Evolutionary conservation across 2,797 vertebrate species (phyloP).

Genomic region (Chrosomus eos): DNA sequence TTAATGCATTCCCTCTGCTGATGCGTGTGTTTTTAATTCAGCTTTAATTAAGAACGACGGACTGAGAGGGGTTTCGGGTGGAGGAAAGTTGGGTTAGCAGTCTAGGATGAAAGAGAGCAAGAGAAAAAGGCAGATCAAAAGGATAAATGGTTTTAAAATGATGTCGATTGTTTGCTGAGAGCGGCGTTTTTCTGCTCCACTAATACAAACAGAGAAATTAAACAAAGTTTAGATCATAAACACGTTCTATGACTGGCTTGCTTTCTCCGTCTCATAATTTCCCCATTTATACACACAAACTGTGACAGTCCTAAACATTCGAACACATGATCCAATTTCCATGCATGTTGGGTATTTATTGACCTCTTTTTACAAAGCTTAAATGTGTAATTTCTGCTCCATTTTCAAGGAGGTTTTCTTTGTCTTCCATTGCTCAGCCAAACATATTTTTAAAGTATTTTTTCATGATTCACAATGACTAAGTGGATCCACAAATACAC

Average conservation of each 20-base stretch:
- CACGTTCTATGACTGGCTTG: neutral
- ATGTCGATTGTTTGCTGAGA: constrained; percentile 43
- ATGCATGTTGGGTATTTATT: neutral
- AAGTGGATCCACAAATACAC: constrained; percentile 10
- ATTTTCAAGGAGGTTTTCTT: neutral
- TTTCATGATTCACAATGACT: neutral
- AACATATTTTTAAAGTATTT: neutral
- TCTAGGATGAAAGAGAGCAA: constrained; percentile 22
- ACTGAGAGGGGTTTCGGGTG: neutral
- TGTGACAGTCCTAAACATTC: constrained; percentile 20
- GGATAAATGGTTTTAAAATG: constrained; percentile 44
- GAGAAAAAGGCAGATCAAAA: constrained; percentile 24
- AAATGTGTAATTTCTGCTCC: neutral
- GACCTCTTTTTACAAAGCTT: neutral
- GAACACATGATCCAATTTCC: constrained; percentile 2
- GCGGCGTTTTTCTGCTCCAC: neutral
- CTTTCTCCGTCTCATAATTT: constrained; percentile 21
- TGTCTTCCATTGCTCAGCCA: neutral
- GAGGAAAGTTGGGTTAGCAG: constrained; percentile 31
- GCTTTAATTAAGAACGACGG: constrained; percentile 41
- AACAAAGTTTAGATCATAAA: constrained; percentile 26
- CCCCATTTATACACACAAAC: constrained; percentile 13
- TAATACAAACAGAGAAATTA: constrained; percentile 37
- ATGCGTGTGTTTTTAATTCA: constrained; percentile 36
- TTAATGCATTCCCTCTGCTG: constrained; percentile 49